Evolutionary conservation across 1,140 invertebrate genomes (phyloP), one percentile per base, ranked within the genome.

Genomic region (Pomacea maculata): DNA sequence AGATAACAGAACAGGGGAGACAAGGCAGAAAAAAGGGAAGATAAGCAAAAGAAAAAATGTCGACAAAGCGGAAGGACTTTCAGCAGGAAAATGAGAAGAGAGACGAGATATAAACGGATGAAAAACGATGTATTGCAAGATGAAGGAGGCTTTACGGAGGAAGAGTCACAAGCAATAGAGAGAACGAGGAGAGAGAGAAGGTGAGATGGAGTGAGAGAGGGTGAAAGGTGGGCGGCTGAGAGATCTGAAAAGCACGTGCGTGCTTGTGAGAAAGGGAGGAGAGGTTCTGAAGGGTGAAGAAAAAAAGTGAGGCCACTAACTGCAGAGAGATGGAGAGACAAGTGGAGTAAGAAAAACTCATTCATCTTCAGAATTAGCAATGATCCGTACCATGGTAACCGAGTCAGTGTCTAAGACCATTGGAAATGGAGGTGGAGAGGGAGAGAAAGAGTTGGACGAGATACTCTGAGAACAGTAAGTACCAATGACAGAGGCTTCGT

Each of bases 271-370:
- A 64, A 61, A 64, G 77, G n/a, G 67, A 70, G 64, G 70, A 8
- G 25, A 65, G 55, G 29, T 2, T n/a, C 34, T 25, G 64, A 34
- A 64, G 57, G 64, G 57, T 19, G 25, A 21, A 77, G 75, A 77
- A 34, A 7, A n/a, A 77, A 61, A 64, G 75, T 5, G 75, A 64
- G 55, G 64, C 9, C 17, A 34, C 57, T 54, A 64, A 34, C n/a
- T 11, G n/a, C 21, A 77, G 57, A 77, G 9, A 77, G 54, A 77
- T 8, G 15, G 75, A 64, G 75, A 61, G 75, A 29, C 17, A 77
- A 61, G 45, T 3, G 63, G 57, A 7, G 57, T 83, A 55, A 67
- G 82, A 55, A 81, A 14, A 64, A 78, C 74, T 79, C 14, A 29
- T n/a, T 29, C 14, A 29, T 15, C n/a, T 15, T 14, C 14, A 29